These are phyloP conservation scores for Diplodus puntazzo DNA, from an alignment of 2,797 vertebrate species.

Conservation along the genomic window DNA sequence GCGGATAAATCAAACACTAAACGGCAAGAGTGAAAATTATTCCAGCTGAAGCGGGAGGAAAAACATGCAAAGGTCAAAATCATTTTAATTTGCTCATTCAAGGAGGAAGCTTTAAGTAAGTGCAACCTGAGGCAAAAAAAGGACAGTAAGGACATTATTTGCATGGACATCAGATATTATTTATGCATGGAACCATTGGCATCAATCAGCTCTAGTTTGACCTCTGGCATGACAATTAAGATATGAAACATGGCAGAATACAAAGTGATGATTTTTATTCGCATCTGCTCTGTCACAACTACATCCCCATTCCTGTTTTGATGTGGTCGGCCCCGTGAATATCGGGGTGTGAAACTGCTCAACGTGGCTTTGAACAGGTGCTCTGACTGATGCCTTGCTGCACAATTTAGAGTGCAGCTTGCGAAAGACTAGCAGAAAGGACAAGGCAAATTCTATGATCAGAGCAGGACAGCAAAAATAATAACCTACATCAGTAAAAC, in stretches of 20 bases:
- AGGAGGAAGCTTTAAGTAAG: neutral
- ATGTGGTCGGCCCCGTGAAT: neutral
- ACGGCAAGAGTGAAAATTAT: neutral
- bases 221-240: no score
- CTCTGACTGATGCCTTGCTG: neutral
- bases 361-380: neutral
- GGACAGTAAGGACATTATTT: neutral
- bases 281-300: neutral
- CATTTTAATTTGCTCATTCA: conserved; percentile 11
- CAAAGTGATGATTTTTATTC: neutral
- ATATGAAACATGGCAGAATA: neutral
- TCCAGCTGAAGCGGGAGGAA: neutral
- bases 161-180: conserved; percentile 27
- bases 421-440: neutral
- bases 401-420: neutral
- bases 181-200: no score
- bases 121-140: conserved; percentile 8
- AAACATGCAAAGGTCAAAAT: neutral
- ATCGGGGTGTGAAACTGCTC: no score
- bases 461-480: neutral
- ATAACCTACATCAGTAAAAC: neutral
- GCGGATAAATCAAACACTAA: conserved; percentile 9
- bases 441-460: neutral
- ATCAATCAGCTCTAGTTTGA: no score
- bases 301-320: neutral